Conservation (phyloP, 2,888 invertebrate genomes). For the Polydesmus complanatus region DNA sequence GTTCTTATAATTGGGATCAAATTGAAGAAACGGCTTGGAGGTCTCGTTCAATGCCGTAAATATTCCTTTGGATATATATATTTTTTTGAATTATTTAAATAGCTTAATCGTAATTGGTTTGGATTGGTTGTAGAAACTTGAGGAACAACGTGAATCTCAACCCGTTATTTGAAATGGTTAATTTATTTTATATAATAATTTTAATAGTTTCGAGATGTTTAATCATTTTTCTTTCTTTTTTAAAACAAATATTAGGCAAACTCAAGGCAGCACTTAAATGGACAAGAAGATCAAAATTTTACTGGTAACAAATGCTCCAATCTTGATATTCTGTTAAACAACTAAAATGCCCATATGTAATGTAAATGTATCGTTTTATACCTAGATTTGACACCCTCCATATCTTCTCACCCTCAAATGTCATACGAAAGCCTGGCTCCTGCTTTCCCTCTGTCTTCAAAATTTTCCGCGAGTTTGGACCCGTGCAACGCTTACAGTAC, state of each 20-base stretch:
- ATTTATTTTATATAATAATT: not conserved
- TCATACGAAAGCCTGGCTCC: constrained; percentile 1
- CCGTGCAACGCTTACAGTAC: constrained; percentile 7
- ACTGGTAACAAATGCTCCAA: not conserved
- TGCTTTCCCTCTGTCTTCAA: constrained; percentile 1
- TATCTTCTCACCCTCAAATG: constrained; percentile 1
- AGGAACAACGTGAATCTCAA: constrained; percentile 5
- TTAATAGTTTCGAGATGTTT: too few relatives aligned
- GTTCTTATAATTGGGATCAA: not conserved
- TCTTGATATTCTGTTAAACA: not conserved
- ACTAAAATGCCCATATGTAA: not conserved
- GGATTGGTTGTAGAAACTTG: constrained; percentile 5
- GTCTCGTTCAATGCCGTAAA: constrained; percentile 10
- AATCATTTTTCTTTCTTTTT: too few relatives aligned
- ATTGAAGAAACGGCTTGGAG: constrained; percentile 5
- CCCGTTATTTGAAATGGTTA: constrained; percentile 8
- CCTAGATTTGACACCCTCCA: constrained; percentile 4
- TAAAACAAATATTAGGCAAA: constrained; percentile 2
- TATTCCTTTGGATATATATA: too few relatives aligned
- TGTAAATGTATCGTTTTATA: not conserved
- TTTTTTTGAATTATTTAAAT: too few relatives aligned
- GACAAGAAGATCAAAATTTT: constrained; percentile 1
- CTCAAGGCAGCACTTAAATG: not conserved
- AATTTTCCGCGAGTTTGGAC: constrained; percentile 5
- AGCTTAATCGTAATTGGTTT: too few relatives aligned